Conservation (phyloP, 2,888 invertebrate species). For the Eupithecia centaureata region DNA sequence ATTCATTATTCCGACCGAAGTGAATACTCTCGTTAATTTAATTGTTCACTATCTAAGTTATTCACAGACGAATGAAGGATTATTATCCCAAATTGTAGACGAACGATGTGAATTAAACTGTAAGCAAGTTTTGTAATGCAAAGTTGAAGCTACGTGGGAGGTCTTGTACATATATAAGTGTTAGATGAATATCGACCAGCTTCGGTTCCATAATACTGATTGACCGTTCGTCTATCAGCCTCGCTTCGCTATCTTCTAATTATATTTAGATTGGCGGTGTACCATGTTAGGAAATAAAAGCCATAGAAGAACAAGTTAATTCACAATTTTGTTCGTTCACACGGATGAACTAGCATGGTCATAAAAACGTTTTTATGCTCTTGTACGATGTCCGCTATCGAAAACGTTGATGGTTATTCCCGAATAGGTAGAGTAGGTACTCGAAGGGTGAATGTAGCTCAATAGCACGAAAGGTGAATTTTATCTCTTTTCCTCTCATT, state of each 20-base stretch:
- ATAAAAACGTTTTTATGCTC: slow-evolving; percentile 24
- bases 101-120: slow-evolving; percentile 41
- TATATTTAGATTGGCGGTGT: slow-evolving; percentile 24
- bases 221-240: slow-evolving; percentile 20
- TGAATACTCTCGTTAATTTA: slow-evolving; percentile 39
- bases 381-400: slow-evolving; percentile 13
- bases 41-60: slow-evolving; percentile 46
- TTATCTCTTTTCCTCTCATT: background rate
- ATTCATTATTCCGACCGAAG: slow-evolving; percentile 24
- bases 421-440: background rate
- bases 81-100: slow-evolving; percentile 59
- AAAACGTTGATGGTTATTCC: slow-evolving; percentile 3
- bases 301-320: slow-evolving; percentile 21
- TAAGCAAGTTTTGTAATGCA: slow-evolving; percentile 43
- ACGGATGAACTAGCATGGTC: slow-evolving; percentile 14
- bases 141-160: slow-evolving; percentile 60
- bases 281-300: slow-evolving; percentile 16
- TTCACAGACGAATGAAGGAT: slow-evolving; percentile 54
- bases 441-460: background rate
- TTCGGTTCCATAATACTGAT: slow-evolving; percentile 38
- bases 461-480: background rate
- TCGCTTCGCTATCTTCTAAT: slow-evolving; percentile 25
- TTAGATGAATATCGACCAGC: slow-evolving; percentile 43
- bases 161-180: slow-evolving; percentile 52
- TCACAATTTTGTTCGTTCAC: slow-evolving; percentile 23